phyloP scores from a whole-genome alignment of 2,797 vertebrate species.

The Florisuga fusca region DNA sequence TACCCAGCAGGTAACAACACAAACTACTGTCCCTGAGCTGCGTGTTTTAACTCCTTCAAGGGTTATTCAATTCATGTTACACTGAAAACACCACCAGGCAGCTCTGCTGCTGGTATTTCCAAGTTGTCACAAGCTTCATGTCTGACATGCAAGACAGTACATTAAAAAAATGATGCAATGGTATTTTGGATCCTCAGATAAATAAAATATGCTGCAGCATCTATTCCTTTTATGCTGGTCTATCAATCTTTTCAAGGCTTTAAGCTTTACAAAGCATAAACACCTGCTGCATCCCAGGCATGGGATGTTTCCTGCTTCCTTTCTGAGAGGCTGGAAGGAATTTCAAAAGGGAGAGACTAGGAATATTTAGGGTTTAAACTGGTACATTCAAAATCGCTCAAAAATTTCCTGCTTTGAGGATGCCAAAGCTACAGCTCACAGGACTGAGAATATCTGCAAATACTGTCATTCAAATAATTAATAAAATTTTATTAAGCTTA shows the following conservation, averaged over 20 bases:
- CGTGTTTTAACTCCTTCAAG: background rate
- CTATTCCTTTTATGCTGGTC: background rate
- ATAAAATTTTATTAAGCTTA: slow-evolving; percentile 23
- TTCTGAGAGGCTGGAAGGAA: background rate
- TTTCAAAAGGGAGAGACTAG: background rate
- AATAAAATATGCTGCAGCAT: background rate
- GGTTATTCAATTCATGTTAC: background rate
- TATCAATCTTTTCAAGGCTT: background rate
- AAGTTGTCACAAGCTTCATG: background rate
- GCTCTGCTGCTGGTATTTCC: background rate
- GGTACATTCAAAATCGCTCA: background rate
- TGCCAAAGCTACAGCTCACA: background rate
- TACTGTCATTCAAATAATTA: background rate
- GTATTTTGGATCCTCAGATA: background rate
- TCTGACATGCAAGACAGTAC: background rate
- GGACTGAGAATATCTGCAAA: background rate
- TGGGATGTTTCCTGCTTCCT: background rate
- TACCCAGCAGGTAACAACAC: background rate
- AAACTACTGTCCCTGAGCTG: background rate
- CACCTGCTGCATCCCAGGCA: background rate
- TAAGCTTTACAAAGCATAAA: background rate
- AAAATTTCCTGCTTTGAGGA: background rate
- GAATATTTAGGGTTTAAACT: background rate
- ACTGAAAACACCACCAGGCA: background rate
- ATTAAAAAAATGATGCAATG: background rate